Percentiles rank a stretch among this genome's conserved stretches.
Conservation (phyloP, 2,888 invertebrate species). For the Sphecodes monilicornis region DNA sequence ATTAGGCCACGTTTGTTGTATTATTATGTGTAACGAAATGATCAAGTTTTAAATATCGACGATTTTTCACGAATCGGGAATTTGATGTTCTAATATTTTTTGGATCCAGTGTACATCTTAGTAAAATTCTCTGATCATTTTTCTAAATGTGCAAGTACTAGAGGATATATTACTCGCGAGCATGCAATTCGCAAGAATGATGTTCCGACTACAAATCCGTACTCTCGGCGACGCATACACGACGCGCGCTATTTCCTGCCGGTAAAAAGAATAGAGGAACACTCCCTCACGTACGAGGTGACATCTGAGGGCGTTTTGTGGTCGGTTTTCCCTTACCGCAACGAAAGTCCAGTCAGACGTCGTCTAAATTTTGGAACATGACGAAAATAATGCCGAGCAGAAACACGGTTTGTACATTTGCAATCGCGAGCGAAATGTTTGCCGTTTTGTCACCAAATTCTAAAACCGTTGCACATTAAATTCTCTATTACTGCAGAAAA, state of each 20-base stretch:
- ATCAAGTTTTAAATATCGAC: too few relatives aligned
- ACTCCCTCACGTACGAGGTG: constrained; percentile 34
- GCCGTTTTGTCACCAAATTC: background rate
- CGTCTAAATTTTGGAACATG: constrained; percentile 20
- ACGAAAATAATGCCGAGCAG: constrained; percentile 28
- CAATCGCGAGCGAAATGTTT: background rate
- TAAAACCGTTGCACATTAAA: background rate
- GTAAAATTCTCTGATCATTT: background rate
- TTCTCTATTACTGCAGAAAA: background rate
- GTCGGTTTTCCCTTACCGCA: constrained; percentile 16
- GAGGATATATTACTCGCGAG: background rate
- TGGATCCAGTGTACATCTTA: too few relatives aligned
- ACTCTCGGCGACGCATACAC: background rate
- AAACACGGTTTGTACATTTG: constrained; percentile 14
- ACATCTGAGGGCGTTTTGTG: constrained; percentile 40
- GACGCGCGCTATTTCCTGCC: constrained; percentile 11
- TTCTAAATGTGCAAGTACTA: too few relatives aligned
- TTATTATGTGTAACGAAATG: too few relatives aligned
- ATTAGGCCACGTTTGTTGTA: too few relatives aligned
- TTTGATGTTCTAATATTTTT: too few relatives aligned
- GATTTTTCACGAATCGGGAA: too few relatives aligned
- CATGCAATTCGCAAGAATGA: background rate
- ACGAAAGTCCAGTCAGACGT: constrained; percentile 17
- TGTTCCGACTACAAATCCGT: constrained; percentile 18
- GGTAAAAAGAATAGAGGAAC: constrained; percentile 15